Base-by-base conservation (phyloP, 1,140 invertebrate genomes). In the Camponotus floridanus region DNA sequence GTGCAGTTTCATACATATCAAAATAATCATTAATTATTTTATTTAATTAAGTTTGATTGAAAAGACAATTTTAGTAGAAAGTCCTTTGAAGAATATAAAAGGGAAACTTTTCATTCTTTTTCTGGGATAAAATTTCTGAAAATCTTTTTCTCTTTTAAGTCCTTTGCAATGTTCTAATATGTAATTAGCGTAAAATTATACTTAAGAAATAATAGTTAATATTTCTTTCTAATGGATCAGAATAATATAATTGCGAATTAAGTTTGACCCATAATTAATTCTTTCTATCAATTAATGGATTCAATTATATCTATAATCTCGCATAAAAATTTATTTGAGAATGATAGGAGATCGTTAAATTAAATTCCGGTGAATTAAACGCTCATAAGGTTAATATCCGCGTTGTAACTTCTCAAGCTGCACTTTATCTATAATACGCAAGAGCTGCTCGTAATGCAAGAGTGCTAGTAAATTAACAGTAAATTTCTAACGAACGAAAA, bases 351-450 rank as follows among this genome's bases (percentile, higher is more conserved):
- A 45, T 21, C 42, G 79, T 73, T 81, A 61, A 81, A 73, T 61
- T 81, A 71, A 81, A 45, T 7, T 36, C 26, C 18, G 33, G 51
- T 31, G 26, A 81, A 59, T 81, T 45, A 59, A 81, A 81, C 55
- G 55, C 67, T 73, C 67, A 55, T 81, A 73, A 81, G 51, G 67
- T 73, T 73, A 61, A 73, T 73, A 73, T 31, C 51, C 33, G 48
- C 15, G 48, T 80, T 68, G 64, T 57, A 70, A 48, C 48, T 73
- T 81, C 45, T 59, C 51, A 42, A 61, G 79, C 55, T 81, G 51
- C 18, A n/a, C 79, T 81, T 73, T 81, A 73, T 81, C 79, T 59
- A 39, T 26, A 36, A 26, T 68, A 73, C 55, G 39, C 42, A 71
- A 57, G 78, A 80, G 15, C 21, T n/a, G 31, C 26, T 15, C 62